A percentile compares a stretch with the other conserved stretches of the same genome.
phyloP scores from a whole-genome alignment of 2,888 invertebrate genomes.

The Endotricha flammealis region DNA sequence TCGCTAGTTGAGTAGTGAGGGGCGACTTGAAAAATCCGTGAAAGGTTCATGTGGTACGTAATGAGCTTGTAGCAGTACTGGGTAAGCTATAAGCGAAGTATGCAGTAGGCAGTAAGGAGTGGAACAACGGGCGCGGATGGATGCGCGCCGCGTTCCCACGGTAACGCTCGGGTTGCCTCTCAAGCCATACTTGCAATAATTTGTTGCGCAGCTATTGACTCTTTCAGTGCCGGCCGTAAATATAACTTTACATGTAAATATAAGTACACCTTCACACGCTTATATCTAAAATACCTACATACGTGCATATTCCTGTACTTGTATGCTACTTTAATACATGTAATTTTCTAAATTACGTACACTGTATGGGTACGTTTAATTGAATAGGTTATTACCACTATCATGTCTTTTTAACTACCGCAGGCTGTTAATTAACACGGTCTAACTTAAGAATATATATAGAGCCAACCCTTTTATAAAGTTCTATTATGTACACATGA shows the following conservation, averaged over 20 bases:
- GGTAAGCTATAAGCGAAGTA: slow-evolving; percentile 23
- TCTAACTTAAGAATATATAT: too few relatives aligned
- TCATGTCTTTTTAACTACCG: too few relatives aligned
- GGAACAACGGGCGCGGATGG: slow-evolving; percentile 33
- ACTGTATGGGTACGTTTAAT: slow-evolving; percentile 11
- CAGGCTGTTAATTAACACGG: too few relatives aligned
- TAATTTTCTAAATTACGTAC: background rate
- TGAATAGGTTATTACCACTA: slow-evolving; percentile 7
- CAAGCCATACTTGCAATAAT: slow-evolving; percentile 48
- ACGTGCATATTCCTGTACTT: background rate
- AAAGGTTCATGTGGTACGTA: slow-evolving; percentile 26
- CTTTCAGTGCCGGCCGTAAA: slow-evolving; percentile 37
- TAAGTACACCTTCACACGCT: slow-evolving; percentile 16
- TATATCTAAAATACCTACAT: slow-evolving; percentile 18
- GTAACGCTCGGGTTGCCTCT: slow-evolving; percentile 43
- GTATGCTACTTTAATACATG: too few relatives aligned
- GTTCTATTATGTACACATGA: too few relatives aligned
- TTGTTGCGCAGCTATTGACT: slow-evolving; percentile 47
- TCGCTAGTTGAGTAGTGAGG: slow-evolving; percentile 26
- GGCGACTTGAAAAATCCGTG: slow-evolving; percentile 41
- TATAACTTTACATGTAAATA: slow-evolving; percentile 27
- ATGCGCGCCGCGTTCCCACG: slow-evolving; percentile 65
- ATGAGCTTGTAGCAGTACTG: slow-evolving; percentile 13
- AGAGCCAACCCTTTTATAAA: too few relatives aligned
- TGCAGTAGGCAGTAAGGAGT: slow-evolving; percentile 18